Evolutionary conservation across 2,888 invertebrate genomes (phyloP).

Genomic region (Apodemia zela): DNA sequence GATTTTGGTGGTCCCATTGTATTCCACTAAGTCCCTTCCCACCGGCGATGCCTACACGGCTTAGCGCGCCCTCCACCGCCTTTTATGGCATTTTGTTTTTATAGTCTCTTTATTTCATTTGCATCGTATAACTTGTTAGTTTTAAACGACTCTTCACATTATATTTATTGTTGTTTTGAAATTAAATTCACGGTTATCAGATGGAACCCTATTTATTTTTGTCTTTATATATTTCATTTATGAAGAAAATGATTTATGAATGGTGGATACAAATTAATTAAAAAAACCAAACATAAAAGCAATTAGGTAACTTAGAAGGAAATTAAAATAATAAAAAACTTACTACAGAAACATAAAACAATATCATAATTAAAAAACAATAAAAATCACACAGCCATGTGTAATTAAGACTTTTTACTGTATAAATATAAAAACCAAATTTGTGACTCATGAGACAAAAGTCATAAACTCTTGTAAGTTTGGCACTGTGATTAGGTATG

Average conservation of each 20-base stretch:
- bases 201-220: neutral
- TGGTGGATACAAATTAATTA: neutral
- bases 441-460: too few species aligned
- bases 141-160: conserved; percentile 26
- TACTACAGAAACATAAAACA: neutral
- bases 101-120: conserved; percentile 53
- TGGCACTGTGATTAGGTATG: too few species aligned
- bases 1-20: conserved; percentile 78
- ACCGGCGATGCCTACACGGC: conserved; percentile 45
- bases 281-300: neutral
- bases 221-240: neutral
- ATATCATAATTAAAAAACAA: neutral
- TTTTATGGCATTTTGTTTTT: conserved; percentile 61
- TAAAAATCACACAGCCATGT: neutral
- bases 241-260: neutral
- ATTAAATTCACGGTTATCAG: neutral
- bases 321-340: neutral
- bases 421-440: too few species aligned
- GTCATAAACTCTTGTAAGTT: too few species aligned
- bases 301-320: neutral
- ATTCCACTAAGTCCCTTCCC: conserved; percentile 49
- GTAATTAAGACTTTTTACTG: neutral
- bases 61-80: conserved; percentile 53
- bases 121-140: conserved; percentile 46
- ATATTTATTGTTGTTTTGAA: conserved; percentile 8